Evolutionary conservation across 2,797 vertebrate species (phyloP), one percentile per base, ranked within the genome.

Genomic region (Pseudomugil tenellus): DNA sequence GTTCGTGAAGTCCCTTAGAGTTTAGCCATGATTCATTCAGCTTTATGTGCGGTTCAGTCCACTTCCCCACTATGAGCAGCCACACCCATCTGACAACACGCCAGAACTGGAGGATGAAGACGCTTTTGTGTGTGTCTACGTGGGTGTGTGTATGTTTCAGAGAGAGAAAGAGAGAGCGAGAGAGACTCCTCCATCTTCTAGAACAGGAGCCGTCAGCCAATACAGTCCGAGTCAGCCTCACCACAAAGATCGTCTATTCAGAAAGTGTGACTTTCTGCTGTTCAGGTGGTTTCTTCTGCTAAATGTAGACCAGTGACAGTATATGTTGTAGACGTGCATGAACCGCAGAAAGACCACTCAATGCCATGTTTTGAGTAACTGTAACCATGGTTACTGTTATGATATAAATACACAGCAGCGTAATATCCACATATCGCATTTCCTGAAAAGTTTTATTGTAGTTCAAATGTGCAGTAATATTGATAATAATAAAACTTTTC

Each of bases 61-160:
- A 1, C 51, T 63, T 80, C 31, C 46, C n/a, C 3, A 11, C 11
- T 19, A 17, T 1, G 9, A 6, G 21, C 10, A 16, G 46, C 83
- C 86, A 75, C 87, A 83, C 87, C 88, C 79, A 84, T 79, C 57
- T 11, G 28, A 16, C 32, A 23, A 21, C 81, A 70, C 78, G 78
- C 76, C 77, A 56, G 58, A 5, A 39, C 4, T 5, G 10, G 32
- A 4, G 28, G 59, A 66, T 60, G 73, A 35, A 62, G 35, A 56
- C 58, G 11, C 14, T 25, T 1, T 23, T 31, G 53, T 17, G 29
- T 31, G 41, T 32, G 41, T 41, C 8, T 21, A 26, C 16, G 59
- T n/a, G 57, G 9, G 51, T 34, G 32, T n/a, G 52, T 19, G 11
- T 1, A 3, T 6, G 10, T n/a, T n/a, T n/a, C n/a, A 25, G 12